phyloP scores from a whole-genome alignment of 92 coral and sea anemone species.

The Parazoanthus darwini region DNA sequence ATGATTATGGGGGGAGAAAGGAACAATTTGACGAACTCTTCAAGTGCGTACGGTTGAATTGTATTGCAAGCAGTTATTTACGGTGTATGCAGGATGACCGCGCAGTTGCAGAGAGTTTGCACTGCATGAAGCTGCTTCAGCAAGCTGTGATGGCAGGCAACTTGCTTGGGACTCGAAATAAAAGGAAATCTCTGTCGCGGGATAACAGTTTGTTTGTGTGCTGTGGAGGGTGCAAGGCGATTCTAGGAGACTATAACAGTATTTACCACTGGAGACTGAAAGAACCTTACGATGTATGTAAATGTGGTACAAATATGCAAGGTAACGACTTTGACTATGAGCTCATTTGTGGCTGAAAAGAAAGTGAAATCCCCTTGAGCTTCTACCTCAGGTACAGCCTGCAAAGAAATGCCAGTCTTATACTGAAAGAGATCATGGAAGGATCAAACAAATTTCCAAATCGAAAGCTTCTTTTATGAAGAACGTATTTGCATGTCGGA shows the following conservation, averaged over 20 bases:
- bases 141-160: conserved; percentile 50
- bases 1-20: conserved; percentile 65
- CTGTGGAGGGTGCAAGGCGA: conserved; percentile 1
- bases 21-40: conserved; percentile 63
- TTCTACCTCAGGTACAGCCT: too few relatives aligned
- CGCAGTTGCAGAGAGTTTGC: conserved; percentile 56
- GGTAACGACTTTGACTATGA: not conserved
- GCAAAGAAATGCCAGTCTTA: too few relatives aligned
- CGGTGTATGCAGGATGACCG: conserved; percentile 69
- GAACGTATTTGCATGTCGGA: too few relatives aligned
- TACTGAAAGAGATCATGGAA: too few relatives aligned
- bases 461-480: too few relatives aligned
- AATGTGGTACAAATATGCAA: not conserved
- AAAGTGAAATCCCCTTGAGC: too few relatives aligned
- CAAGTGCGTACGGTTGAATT: conserved; percentile 63
- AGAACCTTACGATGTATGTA: not conserved
- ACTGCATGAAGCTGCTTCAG: conserved; percentile 69
- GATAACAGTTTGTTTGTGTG: not conserved
- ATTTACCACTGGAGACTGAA: conserved; percentile 13
- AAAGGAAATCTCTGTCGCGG: conserved; percentile 1
- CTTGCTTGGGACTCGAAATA: not conserved
- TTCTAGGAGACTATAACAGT: not conserved
- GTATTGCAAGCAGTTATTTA: conserved; percentile 76
- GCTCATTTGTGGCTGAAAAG: not conserved
- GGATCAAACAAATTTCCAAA: too few relatives aligned